phyloP scores from a whole-genome alignment of 2,888 invertebrate genomes.

The Stenotaenia linearis region DNA sequence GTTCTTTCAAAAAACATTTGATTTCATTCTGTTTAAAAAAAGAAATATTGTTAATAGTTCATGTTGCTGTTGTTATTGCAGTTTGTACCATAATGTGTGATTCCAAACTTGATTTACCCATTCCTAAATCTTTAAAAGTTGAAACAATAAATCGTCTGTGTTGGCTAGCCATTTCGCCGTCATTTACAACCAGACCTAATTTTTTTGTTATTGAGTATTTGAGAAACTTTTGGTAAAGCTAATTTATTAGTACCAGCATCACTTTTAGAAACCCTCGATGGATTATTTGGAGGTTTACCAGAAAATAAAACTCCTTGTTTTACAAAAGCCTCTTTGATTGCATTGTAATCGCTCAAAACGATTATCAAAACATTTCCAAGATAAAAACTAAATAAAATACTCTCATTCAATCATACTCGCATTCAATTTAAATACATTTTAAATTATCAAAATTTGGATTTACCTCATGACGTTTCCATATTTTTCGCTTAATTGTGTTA shows the following conservation, averaged over 20 bases:
- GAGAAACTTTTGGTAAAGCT: no score
- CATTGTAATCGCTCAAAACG: neutral
- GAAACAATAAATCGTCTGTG: neutral
- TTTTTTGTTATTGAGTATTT: no score
- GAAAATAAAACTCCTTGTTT: neutral
- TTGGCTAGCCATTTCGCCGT: neutral
- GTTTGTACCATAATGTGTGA: neutral
- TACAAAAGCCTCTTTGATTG: conserved; percentile 13
- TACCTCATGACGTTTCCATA: neutral
- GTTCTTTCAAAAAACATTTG: neutral
- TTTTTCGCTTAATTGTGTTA: neutral
- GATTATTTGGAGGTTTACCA: neutral
- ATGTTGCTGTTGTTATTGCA: neutral
- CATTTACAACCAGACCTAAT: no score
- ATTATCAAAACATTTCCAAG: neutral
- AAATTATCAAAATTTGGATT: no score
- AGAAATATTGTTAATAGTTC: neutral
- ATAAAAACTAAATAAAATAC: neutral
- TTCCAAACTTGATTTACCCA: conserved; percentile 27
- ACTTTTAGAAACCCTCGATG: neutral
- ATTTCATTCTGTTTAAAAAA: neutral
- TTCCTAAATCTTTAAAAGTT: neutral
- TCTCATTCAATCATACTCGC: no score
- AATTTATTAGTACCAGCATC: neutral
- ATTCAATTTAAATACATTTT: no score